phyloP scores from a whole-genome alignment of 2,888 invertebrate species.

The Drosophila neotestacea region DNA sequence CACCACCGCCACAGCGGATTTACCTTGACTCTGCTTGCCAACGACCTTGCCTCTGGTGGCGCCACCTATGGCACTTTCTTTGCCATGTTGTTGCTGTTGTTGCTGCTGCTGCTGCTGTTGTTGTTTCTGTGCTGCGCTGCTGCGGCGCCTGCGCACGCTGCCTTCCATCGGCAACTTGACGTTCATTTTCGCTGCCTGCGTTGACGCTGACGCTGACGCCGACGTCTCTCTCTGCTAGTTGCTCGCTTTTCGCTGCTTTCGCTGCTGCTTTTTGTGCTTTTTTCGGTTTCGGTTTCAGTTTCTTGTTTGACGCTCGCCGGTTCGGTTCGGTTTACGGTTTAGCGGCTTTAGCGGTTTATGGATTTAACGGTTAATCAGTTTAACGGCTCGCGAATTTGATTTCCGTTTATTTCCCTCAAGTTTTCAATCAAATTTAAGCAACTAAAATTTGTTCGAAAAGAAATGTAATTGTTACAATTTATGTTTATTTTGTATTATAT shows the following conservation, averaged over 20 bases:
- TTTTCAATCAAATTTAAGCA: conserved; percentile 12
- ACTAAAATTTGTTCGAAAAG: conserved; percentile 60
- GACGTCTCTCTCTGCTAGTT: conserved; percentile 19
- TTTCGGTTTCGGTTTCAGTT: conserved; percentile 75
- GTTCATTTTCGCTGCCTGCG: conserved; percentile 10
- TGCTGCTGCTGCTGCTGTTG: conserved; percentile 7
- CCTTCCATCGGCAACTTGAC: conserved; percentile 31
- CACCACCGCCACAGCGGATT: conserved; percentile 20
- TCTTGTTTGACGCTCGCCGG: conserved; percentile 77
- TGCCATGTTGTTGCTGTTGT: neutral
- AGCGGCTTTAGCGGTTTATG: conserved; percentile 10
- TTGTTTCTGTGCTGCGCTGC: conserved; percentile 1
- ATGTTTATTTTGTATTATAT: conserved; percentile 16
- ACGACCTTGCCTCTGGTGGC: conserved; percentile 6
- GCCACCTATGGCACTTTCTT: conserved; percentile 7
- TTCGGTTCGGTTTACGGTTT: conserved; percentile 57
- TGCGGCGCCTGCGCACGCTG: conserved; percentile 52
- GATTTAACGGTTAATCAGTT: conserved; percentile 2
- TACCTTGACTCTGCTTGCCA: neutral
- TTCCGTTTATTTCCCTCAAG: conserved; percentile 8
- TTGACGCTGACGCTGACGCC: conserved; percentile 15
- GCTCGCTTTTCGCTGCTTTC: conserved; percentile 17
- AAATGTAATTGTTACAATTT: conserved; percentile 38
- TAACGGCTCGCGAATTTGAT: conserved; percentile 15
- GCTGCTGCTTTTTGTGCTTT: conserved; percentile 18